Percentiles rank a stretch among this genome's conserved stretches.
phyloP scores from a whole-genome alignment of 1,140 invertebrate genomes.

The Zaprionus taronus region DNA sequence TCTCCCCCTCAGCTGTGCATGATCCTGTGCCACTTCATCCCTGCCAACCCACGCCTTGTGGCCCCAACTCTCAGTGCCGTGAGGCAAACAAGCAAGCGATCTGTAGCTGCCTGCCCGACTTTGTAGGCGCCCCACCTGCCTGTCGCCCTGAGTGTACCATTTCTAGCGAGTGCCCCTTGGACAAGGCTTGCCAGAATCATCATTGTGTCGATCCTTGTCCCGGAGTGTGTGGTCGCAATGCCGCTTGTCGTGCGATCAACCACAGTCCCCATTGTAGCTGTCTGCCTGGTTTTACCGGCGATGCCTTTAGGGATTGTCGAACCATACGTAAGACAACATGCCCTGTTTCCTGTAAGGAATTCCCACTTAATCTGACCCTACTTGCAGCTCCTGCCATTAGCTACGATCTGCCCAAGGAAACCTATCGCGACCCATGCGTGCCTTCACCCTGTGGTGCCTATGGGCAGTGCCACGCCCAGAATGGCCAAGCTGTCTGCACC shows the following conservation, averaged over 20 bases:
- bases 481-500: slow-evolving; percentile 89
- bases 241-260: slow-evolving; percentile 92
- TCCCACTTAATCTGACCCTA: slow-evolving; percentile 6
- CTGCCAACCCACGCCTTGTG: slow-evolving; percentile 91
- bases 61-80: slow-evolving; percentile 91
- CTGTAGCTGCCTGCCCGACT: slow-evolving; percentile 91
- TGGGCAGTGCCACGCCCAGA: slow-evolving; percentile 89
- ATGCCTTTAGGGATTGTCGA: slow-evolving; percentile 91
- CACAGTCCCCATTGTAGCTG: slow-evolving; percentile 94
- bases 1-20: slow-evolving; percentile 43
- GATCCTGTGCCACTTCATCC: slow-evolving; percentile 85
- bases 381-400: slow-evolving; percentile 57
- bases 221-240: slow-evolving; percentile 91
- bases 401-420: slow-evolving; percentile 77
- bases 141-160: slow-evolving; percentile 93
- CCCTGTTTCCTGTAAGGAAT: no score
- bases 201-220: slow-evolving; percentile 94
- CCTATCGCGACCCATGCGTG: slow-evolving; percentile 90
- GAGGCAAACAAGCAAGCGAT: slow-evolving; percentile 90
- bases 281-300: slow-evolving; percentile 90
- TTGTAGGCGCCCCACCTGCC: slow-evolving; percentile 90
- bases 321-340: slow-evolving; percentile 85
- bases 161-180: slow-evolving; percentile 91
- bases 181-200: slow-evolving; percentile 91
- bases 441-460: slow-evolving; percentile 93